Evolutionary conservation across 2,797 vertebrate species (phyloP).

Genomic region (Salmo trutta): DNA sequence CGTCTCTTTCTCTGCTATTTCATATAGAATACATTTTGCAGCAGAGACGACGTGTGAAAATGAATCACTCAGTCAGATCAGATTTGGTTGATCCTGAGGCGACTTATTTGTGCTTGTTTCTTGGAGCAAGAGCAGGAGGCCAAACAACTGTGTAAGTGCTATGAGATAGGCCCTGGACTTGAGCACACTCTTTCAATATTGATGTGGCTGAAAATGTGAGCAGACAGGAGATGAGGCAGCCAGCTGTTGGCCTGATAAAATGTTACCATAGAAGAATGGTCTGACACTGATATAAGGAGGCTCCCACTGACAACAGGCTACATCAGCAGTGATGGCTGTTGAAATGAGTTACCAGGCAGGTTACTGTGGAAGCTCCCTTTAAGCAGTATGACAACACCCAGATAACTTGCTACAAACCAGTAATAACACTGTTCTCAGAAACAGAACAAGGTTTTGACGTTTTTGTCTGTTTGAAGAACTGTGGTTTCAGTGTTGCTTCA

Average conservation of each 20-base stretch:
- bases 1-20: too few relatives aligned
- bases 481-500: conserved; percentile 14
- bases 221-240: conserved; percentile 66
- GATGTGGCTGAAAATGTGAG: conserved; percentile 61
- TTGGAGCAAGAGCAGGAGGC: conserved; percentile 18
- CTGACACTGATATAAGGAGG: conserved; percentile 35
- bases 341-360: conserved; percentile 10
- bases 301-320: conserved; percentile 17
- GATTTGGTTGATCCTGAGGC: conserved; percentile 34
- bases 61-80: background rate
- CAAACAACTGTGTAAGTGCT: conserved; percentile 51
- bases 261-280: conserved; percentile 50
- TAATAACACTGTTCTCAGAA: conserved; percentile 18
- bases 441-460: conserved; percentile 11
- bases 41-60: background rate
- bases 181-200: conserved; percentile 57
- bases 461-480: background rate
- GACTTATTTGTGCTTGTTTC: conserved; percentile 34
- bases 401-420: conserved; percentile 15
- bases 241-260: conserved; percentile 68
- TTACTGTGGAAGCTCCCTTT: background rate
- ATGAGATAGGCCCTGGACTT: conserved; percentile 53
- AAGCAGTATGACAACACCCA: background rate
- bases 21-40: background rate
- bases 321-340: conserved; percentile 31